These are phyloP conservation scores for Archips xylosteana DNA, from an alignment of 2,888 invertebrate species.

Conservation along the genomic window DNA sequence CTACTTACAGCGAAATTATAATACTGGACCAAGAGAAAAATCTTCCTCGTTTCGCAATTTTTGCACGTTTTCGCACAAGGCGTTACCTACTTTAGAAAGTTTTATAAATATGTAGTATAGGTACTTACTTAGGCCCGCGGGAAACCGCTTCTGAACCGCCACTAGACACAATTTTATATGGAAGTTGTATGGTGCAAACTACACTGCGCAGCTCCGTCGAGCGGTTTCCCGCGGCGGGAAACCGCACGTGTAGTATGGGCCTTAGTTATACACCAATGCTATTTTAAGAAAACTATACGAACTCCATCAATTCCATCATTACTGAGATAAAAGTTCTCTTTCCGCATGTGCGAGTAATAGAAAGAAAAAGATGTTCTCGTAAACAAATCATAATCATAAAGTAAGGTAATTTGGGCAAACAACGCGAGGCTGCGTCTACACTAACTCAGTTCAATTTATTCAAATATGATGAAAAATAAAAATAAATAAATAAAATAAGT, in stretches of 20 bases:
- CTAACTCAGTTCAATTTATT: background rate
- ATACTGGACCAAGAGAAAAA: constrained; percentile 4
- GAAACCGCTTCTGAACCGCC: no score
- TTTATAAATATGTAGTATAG: background rate
- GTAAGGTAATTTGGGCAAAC: constrained; percentile 23
- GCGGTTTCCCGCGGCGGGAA: no score
- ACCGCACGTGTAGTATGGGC: no score
- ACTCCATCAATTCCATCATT: background rate
- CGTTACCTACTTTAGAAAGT: background rate
- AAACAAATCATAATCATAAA: constrained; percentile 31
- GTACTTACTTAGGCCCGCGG: no score
- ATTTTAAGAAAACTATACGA: background rate
- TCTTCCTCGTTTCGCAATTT: constrained; percentile 9
- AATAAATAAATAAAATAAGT: no score
- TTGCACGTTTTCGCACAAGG: constrained; percentile 8
- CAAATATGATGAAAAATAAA: no score
- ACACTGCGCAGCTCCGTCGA: no score
- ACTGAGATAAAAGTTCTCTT: constrained; percentile 3
- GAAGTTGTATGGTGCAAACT: no score
- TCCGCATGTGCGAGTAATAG: constrained; percentile 12
- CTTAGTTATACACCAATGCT: background rate
- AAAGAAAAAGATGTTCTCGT: constrained; percentile 13
- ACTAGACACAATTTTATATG: no score
- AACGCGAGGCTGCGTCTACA: constrained; percentile 17
- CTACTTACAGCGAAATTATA: constrained; percentile 9